phyloP scores from a whole-genome alignment of 2,113 vertebrate genomes.

The Dendropsophus ebraccatus region DNA sequence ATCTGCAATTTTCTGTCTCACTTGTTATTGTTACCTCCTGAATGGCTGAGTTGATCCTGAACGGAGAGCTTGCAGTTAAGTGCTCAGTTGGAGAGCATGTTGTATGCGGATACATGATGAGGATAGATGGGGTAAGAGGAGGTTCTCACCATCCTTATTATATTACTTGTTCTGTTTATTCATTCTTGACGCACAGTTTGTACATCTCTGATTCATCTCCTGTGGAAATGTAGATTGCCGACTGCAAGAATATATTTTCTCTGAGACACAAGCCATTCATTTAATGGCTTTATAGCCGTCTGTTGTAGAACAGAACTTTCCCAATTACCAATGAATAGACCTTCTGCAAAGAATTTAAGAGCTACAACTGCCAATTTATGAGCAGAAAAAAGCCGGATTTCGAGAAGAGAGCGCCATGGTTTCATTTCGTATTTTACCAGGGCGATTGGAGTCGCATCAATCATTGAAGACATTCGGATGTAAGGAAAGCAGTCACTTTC shows the following conservation, averaged over 20 bases:
- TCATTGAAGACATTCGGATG: slow-evolving; percentile 30
- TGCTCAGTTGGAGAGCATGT: neutral
- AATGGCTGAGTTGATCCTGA: neutral
- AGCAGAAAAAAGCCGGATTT: slow-evolving; percentile 20
- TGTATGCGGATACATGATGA: slow-evolving; percentile 33
- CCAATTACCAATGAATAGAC: slow-evolving; percentile 53
- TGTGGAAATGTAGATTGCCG: slow-evolving; percentile 44
- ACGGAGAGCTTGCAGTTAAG: neutral
- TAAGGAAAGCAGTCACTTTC: slow-evolving; percentile 28
- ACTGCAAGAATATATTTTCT: slow-evolving; percentile 48
- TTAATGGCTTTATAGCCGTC: slow-evolving; percentile 51
- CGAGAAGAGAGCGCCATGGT: neutral
- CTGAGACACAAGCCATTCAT: slow-evolving; percentile 42
- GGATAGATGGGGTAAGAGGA: slow-evolving; percentile 37
- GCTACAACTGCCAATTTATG: slow-evolving; percentile 40
- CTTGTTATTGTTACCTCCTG: neutral
- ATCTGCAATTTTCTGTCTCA: neutral
- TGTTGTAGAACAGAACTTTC: slow-evolving; percentile 51
- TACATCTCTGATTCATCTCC: slow-evolving; percentile 44
- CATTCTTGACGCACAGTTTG: slow-evolving; percentile 45
- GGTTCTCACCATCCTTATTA: slow-evolving; percentile 35
- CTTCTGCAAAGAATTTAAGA: slow-evolving; percentile 37
- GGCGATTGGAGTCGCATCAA: slow-evolving; percentile 35
- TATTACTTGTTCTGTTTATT: slow-evolving; percentile 45
- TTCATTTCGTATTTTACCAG: slow-evolving; percentile 44